These are phyloP conservation scores for Cephus pygmeus DNA, from an alignment of 2,888 invertebrate genomes.

Conservation along the genomic window DNA sequence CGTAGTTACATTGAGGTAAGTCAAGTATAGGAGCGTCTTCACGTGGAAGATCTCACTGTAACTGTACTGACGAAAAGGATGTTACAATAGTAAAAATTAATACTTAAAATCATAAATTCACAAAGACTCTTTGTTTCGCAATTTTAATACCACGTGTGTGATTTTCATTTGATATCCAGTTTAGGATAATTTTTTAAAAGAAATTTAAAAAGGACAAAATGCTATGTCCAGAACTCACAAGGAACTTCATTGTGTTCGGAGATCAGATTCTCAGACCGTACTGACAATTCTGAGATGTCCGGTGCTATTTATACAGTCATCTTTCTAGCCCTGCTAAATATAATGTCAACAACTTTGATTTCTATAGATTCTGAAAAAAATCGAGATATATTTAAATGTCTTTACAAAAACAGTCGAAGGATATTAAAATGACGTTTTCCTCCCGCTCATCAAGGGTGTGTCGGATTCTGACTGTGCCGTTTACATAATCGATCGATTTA, in stretches of 20 bases:
- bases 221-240: conserved; percentile 3
- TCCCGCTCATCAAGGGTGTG: background rate
- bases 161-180: background rate
- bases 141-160: background rate
- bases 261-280: background rate
- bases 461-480: background rate
- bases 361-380: background rate
- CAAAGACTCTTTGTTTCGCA: background rate
- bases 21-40: background rate
- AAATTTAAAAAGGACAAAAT: background rate
- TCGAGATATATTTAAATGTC: background rate
- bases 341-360: background rate
- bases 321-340: background rate
- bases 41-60: background rate
- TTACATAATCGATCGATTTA: conserved; percentile 51
- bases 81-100: background rate
- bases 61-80: no score
- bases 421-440: background rate
- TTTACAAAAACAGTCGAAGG: background rate
- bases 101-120: background rate
- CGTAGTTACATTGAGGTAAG: background rate
- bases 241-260: background rate
- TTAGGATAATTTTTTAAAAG: background rate
- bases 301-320: background rate
- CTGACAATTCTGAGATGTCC: background rate